phyloP scores from a whole-genome alignment of 2,113 vertebrate genomes.

The Alectura lathami region DNA sequence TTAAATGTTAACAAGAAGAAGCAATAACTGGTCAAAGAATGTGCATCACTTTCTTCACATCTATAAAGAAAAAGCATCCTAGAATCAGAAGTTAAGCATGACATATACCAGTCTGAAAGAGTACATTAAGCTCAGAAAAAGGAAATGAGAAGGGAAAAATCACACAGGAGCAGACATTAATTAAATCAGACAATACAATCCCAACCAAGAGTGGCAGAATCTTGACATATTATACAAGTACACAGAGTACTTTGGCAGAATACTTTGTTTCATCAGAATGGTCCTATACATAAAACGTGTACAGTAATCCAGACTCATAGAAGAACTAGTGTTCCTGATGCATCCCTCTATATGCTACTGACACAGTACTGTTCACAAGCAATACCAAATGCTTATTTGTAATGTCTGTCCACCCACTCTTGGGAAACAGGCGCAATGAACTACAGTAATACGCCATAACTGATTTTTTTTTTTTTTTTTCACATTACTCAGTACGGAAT shows the following conservation, averaged over 20 bases:
- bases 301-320: background rate
- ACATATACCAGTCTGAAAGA: background rate
- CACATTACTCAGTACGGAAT: background rate
- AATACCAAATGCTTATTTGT: background rate
- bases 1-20: background rate
- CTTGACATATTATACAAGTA: background rate
- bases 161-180: background rate
- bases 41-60: background rate
- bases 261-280: background rate
- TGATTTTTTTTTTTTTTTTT: background rate
- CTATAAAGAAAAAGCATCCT: background rate
- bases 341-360: background rate
- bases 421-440: background rate
- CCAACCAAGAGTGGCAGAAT: background rate
- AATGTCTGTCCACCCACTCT: background rate
- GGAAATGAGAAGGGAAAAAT: background rate
- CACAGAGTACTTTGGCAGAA: background rate
- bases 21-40: background rate
- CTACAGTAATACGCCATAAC: background rate
- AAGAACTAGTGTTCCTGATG: background rate
- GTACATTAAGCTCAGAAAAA: rapidly evolving
- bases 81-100: background rate
- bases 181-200: background rate
- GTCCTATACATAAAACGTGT: background rate
- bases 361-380: background rate